These are phyloP conservation scores for Amblyraja radiata DNA, from an alignment of 2,797 vertebrate genomes.

Conservation along the genomic window DNA sequence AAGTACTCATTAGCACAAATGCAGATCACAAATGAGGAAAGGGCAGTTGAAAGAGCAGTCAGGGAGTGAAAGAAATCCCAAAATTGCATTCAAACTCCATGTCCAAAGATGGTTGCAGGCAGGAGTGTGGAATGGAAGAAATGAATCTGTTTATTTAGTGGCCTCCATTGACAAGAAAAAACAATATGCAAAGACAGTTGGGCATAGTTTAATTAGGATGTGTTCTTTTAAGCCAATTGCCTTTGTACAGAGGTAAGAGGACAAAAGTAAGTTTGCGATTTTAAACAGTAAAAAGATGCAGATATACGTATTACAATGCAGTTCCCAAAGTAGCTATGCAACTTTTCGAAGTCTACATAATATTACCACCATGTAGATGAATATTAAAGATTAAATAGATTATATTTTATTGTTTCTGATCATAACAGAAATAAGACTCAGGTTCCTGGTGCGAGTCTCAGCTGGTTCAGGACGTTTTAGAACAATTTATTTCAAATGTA, in stretches of 20 bases:
- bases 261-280: neutral
- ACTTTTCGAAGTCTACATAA: neutral
- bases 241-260: neutral
- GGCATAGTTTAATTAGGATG: neutral
- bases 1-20: neutral
- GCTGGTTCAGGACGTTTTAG: neutral
- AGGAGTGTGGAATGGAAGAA: neutral
- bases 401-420: neutral
- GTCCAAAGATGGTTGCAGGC: too few relatives aligned
- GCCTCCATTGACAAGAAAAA: too few relatives aligned
- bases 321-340: neutral
- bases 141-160: neutral
- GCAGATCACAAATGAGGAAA: too few relatives aligned
- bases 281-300: neutral
- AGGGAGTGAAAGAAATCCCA: neutral
- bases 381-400: neutral
- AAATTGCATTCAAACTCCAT: neutral
- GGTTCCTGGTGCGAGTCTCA: neutral
- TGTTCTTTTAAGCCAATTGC: neutral
- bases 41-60: too few relatives aligned
- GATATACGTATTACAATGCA: neutral
- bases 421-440: neutral
- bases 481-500: neutral
- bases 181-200: neutral
- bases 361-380: neutral